phyloP scores from a whole-genome alignment of 2,113 vertebrate species.

The Python bivittatus region DNA sequence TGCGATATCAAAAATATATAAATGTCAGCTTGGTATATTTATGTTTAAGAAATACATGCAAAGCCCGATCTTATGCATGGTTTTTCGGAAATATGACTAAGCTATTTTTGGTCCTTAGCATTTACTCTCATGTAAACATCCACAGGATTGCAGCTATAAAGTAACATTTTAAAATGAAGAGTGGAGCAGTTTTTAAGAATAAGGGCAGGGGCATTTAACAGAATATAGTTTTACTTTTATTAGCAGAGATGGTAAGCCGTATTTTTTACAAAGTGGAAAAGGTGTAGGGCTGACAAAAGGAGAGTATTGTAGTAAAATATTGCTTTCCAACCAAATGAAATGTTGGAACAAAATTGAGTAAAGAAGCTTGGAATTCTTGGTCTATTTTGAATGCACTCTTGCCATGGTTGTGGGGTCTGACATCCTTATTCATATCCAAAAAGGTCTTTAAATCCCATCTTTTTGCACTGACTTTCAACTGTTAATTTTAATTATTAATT shows the following conservation, averaged over 20 bases:
- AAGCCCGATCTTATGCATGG: not conserved
- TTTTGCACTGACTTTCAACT: not conserved
- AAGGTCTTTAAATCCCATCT: not conserved
- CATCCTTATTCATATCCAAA: not conserved
- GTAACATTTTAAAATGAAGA: not conserved
- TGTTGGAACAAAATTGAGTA: not conserved
- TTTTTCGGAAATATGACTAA: not conserved
- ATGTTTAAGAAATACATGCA: constrained; percentile 16
- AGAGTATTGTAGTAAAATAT: not conserved
- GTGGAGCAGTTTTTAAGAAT: not conserved
- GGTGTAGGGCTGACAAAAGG: not conserved
- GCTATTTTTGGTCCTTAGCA: not conserved
- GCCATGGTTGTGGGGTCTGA: not conserved
- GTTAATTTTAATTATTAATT: not conserved
- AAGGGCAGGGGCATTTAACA: not conserved
- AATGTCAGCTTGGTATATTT: not conserved
- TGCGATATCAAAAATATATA: not conserved
- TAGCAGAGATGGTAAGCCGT: not conserved
- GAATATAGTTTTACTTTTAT: not conserved
- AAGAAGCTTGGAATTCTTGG: not conserved
- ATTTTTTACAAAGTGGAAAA: not conserved
- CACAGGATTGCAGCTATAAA: not conserved
- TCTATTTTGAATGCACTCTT: not conserved
- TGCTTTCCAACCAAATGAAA: not conserved
- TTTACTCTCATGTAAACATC: not conserved